phyloP scores from a whole-genome alignment of 1,140 invertebrate genomes.

The Drosophila persimilis region DNA sequence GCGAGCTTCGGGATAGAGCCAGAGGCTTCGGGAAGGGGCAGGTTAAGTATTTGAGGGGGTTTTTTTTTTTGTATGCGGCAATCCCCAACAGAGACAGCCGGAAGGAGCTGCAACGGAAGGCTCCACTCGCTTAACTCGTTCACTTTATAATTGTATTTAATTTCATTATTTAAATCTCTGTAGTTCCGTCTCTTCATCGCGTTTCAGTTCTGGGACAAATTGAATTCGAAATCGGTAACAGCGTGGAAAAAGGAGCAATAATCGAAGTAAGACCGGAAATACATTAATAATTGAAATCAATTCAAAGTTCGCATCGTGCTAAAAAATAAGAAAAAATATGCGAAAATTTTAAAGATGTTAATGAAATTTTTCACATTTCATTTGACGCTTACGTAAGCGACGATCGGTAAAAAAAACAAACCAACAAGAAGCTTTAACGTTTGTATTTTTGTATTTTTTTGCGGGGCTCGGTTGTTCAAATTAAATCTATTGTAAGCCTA shows the following conservation, averaged over 20 bases:
- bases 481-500: no score
- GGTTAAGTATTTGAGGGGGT: constrained; percentile 22
- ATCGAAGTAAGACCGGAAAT: not conserved
- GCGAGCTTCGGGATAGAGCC: constrained; percentile 15
- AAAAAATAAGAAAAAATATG: no score
- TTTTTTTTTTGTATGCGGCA: constrained; percentile 39
- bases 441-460: no score
- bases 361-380: no score
- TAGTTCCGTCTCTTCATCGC: not conserved
- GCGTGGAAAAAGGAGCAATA: constrained; percentile 4
- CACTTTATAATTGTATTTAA: constrained; percentile 70
- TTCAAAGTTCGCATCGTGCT: no score
- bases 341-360: no score
- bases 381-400: no score
- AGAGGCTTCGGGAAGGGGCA: constrained; percentile 8
- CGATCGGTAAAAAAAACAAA: no score
- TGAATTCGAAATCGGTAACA: constrained; percentile 64
- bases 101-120: constrained; percentile 13
- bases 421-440: no score
- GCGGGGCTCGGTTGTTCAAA: no score
- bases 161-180: constrained; percentile 64
- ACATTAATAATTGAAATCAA: not conserved
- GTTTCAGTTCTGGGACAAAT: constrained; percentile 57
- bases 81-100: constrained; percentile 1
- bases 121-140: constrained; percentile 35